These are phyloP conservation scores for Cynocephalus volans DNA, from an alignment of 2,113 vertebrate genomes.

Conservation along the genomic window DNA sequence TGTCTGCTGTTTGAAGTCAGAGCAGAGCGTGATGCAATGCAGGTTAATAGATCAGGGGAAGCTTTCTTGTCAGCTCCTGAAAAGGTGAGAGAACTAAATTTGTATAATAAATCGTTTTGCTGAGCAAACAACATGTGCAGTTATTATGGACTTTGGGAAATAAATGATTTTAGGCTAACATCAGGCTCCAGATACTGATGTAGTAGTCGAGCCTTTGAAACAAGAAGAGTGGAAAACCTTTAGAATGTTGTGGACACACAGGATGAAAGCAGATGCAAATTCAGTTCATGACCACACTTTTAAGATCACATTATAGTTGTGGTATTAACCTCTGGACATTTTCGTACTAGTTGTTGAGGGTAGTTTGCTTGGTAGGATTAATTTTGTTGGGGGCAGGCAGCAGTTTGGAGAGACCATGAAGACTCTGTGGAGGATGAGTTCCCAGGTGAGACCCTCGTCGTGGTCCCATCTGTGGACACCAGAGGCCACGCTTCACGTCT, in stretches of 20 bases:
- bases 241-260: slow-evolving; percentile 73
- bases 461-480: background rate
- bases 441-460: background rate
- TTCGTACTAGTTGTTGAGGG: background rate
- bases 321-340: slow-evolving; percentile 67
- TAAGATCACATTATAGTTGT: slow-evolving; percentile 58
- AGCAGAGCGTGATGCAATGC: slow-evolving; percentile 35
- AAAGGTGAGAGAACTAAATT: slow-evolving; percentile 85
- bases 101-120: slow-evolving; percentile 87
- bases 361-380: background rate
- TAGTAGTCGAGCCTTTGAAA: slow-evolving; percentile 78
- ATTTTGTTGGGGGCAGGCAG: background rate
- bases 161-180: slow-evolving; percentile 83
- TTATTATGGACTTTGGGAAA: slow-evolving; percentile 85
- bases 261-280: slow-evolving; percentile 67
- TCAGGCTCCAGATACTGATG: slow-evolving; percentile 76
- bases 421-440: fast-evolving
- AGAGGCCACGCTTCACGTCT: fast-evolving
- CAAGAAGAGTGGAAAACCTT: slow-evolving; percentile 74
- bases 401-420: background rate
- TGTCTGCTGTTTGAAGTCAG: slow-evolving; percentile 13
- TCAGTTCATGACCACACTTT: slow-evolving; percentile 82
- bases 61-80: slow-evolving; percentile 80
- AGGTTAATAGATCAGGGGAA: slow-evolving; percentile 81
- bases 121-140: slow-evolving; percentile 81